Percentiles rank a stretch among this genome's conserved stretches.
Evolutionary conservation across 2,888 invertebrate species (phyloP).

Genomic region (Trichopria drosophilae): DNA sequence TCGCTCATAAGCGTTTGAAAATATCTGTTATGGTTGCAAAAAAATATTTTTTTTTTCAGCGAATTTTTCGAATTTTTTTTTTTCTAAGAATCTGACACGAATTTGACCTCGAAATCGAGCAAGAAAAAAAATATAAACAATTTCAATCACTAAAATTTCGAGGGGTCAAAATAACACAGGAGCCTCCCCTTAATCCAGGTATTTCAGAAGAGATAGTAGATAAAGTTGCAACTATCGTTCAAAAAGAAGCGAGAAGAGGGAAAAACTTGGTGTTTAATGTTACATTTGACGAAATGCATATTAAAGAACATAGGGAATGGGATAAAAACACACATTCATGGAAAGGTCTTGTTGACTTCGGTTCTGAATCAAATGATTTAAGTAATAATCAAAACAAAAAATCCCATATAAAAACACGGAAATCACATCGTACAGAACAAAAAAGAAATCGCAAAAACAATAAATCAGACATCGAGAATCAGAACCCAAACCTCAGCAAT

Average conservation of each 20-base stretch:
- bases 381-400: neutral
- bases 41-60: too few species aligned
- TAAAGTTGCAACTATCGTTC: neutral
- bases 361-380: neutral
- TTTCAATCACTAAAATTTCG: too few species aligned
- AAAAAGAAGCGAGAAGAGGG: neutral
- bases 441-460: neutral
- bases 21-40: too few species aligned
- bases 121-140: too few species aligned
- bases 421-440: neutral
- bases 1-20: too few species aligned
- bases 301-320: neutral
- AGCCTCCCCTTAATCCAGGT: too few species aligned
- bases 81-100: too few species aligned
- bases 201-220: slow-evolving; percentile 1
- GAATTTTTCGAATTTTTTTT: too few species aligned
- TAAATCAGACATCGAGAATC: neutral
- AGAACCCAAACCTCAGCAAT: too few species aligned
- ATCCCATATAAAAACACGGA: neutral
- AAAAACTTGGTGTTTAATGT: slow-evolving; percentile 7
- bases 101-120: too few species aligned
- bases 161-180: too few species aligned
- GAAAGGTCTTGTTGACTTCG: slow-evolving; percentile 1
- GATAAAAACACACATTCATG: neutral
- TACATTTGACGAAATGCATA: slow-evolving; percentile 7